These are phyloP conservation scores for Drosophila sturtevanti DNA, from an alignment of 1,140 invertebrate genomes.

Conservation along the genomic window DNA sequence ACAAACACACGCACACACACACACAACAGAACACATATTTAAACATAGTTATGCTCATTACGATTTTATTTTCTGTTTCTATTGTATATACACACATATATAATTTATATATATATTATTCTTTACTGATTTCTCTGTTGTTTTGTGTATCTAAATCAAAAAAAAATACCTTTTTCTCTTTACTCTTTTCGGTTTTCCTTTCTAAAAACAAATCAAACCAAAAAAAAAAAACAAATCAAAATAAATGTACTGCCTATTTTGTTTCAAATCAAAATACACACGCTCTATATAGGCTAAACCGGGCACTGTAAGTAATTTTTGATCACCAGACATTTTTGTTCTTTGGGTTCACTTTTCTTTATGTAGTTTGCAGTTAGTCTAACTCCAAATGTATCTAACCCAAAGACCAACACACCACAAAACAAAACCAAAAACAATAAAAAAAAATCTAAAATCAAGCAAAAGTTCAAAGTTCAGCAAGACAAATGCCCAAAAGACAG, in stretches of 20 bases:
- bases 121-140: constrained; percentile 24
- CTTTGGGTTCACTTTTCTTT: constrained; percentile 22
- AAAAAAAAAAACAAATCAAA: not conserved
- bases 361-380: constrained; percentile 60
- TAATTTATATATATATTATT: constrained; percentile 42
- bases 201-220: constrained; percentile 24
- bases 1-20: constrained; percentile 37
- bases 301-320: constrained; percentile 88
- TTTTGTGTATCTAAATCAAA: constrained; percentile 68
- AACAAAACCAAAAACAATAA: not conserved
- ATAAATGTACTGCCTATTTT: constrained; percentile 64
- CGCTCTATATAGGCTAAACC: constrained; percentile 87
- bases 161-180: constrained; percentile 63
- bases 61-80: constrained; percentile 44
- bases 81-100: constrained; percentile 55
- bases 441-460: not conserved
- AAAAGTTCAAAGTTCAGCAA: constrained; percentile 1
- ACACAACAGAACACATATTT: constrained; percentile 30
- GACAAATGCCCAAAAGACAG: constrained; percentile 37
- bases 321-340: constrained; percentile 57
- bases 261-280: constrained; percentile 63
- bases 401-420: not conserved
- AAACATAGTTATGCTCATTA: constrained; percentile 30
- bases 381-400: constrained; percentile 39
- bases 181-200: constrained; percentile 75